phyloP scores from a whole-genome alignment of 2,113 vertebrate species.

The Sebastes fasciatus region DNA sequence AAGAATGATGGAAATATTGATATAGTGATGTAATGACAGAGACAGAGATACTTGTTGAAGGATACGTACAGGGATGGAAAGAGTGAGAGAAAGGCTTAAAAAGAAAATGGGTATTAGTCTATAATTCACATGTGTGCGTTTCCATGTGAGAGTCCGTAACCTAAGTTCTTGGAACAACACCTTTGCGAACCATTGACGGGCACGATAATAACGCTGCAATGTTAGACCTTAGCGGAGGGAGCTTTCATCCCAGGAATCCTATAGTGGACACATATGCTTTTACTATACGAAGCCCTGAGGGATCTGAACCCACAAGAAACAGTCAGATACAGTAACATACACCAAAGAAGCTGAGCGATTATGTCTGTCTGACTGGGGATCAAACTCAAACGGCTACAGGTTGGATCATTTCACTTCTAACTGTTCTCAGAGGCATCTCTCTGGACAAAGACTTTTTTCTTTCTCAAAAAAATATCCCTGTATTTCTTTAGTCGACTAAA shows the following conservation, averaged over 20 bases:
- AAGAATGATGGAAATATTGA: constrained; percentile 6
- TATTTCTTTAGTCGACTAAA: not conserved
- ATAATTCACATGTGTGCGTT: constrained; percentile 10
- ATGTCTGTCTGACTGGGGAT: constrained; percentile 56
- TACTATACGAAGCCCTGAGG: constrained; percentile 57
- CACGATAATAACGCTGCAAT: constrained; percentile 63
- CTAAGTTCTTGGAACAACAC: constrained; percentile 69
- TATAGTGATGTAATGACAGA: not conserved
- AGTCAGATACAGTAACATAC: constrained; percentile 66
- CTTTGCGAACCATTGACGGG: constrained; percentile 58
- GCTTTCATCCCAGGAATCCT: constrained; percentile 70
- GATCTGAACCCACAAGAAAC: constrained; percentile 42
- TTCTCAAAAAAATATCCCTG: not conserved
- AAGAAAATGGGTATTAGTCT: not conserved
- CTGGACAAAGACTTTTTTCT: constrained; percentile 8
- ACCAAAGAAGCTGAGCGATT: constrained; percentile 52
- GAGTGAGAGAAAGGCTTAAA: constrained; percentile 9
- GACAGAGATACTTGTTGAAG: constrained; percentile 33
- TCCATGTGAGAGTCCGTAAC: constrained; percentile 45
- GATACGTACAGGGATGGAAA: constrained; percentile 12
- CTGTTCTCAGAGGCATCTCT: constrained; percentile 17
- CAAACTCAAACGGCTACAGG: constrained; percentile 37
- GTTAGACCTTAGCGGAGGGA: constrained; percentile 37
- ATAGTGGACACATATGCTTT: constrained; percentile 74
- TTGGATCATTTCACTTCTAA: constrained; percentile 33